These are phyloP conservation scores for Poecilia gillii DNA, from an alignment of 2,797 vertebrate species.

Conservation along the genomic window DNA sequence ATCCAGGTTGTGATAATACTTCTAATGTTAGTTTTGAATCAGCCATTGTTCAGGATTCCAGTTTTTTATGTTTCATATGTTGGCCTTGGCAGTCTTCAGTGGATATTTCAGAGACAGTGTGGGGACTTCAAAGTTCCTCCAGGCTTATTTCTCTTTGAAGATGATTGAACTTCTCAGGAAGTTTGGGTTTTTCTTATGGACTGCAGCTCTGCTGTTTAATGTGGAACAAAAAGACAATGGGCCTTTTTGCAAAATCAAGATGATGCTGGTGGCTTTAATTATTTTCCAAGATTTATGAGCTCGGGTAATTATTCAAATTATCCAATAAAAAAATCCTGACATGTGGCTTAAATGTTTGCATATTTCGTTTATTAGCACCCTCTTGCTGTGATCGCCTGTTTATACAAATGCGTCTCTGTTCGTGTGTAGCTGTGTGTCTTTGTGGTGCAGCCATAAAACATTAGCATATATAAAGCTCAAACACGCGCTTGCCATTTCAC, in stretches of 20 bases:
- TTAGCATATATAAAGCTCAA: constrained; percentile 18
- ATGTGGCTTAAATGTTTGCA: constrained; percentile 66
- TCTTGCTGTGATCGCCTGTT: constrained; percentile 22
- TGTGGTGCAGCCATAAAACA: constrained; percentile 22
- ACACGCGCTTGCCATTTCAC: constrained; percentile 2
- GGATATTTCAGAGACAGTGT: neutral
- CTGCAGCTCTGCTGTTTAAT: neutral
- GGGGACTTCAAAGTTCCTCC: neutral
- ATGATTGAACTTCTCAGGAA: constrained; percentile 5
- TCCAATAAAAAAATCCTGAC: constrained; percentile 65
- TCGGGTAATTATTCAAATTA: constrained; percentile 65
- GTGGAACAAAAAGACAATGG: constrained; percentile 21
- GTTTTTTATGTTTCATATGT: neutral
- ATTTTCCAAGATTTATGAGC: constrained; percentile 56
- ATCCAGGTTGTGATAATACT: neutral
- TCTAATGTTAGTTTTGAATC: neutral
- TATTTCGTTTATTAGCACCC: constrained; percentile 61
- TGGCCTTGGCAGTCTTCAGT: neutral
- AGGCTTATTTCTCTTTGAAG: constrained; percentile 3
- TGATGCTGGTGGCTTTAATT: constrained; percentile 56
- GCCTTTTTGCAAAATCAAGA: constrained; percentile 48
- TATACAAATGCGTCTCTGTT: constrained; percentile 16
- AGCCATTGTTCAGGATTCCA: neutral
- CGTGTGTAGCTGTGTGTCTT: constrained; percentile 9
- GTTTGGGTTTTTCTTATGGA: neutral